Evolutionary conservation across 2,113 vertebrate genomes (phyloP).

Genomic region (Pomatorhinus ruficollis): DNA sequence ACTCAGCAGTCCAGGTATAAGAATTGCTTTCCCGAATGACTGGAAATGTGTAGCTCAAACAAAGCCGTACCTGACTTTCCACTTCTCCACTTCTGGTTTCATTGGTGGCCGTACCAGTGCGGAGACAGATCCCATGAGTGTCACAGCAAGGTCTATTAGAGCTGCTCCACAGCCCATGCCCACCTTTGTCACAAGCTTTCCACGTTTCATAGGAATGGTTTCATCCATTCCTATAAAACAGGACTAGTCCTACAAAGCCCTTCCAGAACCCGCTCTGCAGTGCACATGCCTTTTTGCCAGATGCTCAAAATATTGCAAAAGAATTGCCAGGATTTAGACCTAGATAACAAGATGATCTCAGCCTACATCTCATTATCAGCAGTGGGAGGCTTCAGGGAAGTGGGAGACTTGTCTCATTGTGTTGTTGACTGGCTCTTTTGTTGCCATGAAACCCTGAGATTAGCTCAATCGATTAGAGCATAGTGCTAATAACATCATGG

Average conservation of each 20-base stretch:
- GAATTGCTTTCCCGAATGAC: not conserved
- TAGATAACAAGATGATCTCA: not conserved
- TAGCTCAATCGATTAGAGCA: not conserved
- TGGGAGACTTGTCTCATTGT: not conserved
- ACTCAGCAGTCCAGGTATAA: not conserved
- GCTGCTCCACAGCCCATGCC: not conserved
- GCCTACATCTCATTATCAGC: not conserved
- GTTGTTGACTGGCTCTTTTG: not conserved
- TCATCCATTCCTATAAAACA: not conserved
- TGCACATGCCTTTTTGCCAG: not conserved
- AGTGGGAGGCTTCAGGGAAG: not conserved
- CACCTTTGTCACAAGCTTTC: not conserved
- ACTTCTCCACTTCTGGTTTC: not conserved
- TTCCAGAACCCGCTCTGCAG: not conserved
- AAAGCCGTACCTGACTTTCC: not conserved
- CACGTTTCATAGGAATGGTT: not conserved
- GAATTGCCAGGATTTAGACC: not conserved
- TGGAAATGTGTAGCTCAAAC: not conserved
- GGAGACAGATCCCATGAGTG: not conserved
- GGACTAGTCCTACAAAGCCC: not conserved
- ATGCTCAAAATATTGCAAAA: not conserved
- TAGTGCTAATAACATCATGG: not conserved
- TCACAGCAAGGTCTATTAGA: not conserved
- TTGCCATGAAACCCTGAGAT: not conserved
- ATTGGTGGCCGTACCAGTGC: fast-evolving